These are phyloP conservation scores for Clarias pachynema DNA, from an alignment of 2,797 vertebrate genomes.

Conservation along the genomic window DNA sequence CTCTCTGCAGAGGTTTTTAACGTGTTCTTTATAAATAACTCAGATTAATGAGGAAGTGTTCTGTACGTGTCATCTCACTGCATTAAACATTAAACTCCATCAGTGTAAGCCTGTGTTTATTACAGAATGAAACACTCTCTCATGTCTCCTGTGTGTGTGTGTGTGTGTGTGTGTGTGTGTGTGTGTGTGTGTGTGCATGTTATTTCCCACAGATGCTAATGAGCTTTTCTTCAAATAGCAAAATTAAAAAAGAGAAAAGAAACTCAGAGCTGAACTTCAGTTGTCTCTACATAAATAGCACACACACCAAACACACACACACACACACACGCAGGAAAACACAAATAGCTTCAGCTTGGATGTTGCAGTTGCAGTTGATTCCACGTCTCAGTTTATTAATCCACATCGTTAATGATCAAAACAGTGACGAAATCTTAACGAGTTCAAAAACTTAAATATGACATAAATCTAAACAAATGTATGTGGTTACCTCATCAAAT, in stretches of 20 bases:
- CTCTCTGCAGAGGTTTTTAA: background rate
- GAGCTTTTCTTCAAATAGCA: constrained; percentile 13
- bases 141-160: background rate
- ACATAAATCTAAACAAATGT: background rate
- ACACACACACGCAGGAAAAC: background rate
- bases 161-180: background rate
- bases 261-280: background rate
- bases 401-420: background rate
- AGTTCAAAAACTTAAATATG: no score
- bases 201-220: constrained; percentile 11
- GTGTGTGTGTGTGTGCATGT: background rate
- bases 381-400: background rate
- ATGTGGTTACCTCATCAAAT: background rate
- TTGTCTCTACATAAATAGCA: background rate
- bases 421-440: background rate
- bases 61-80: background rate
- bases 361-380: background rate
- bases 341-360: background rate
- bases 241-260: background rate
- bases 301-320: background rate
- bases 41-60: background rate
- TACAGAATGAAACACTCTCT: background rate
- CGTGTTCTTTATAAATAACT: constrained; percentile 11
- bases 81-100: constrained; percentile 13
- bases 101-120: background rate